Conservation (phyloP, 64 coral and sea anemone species). For the Pocillopora damicornis region DNA sequence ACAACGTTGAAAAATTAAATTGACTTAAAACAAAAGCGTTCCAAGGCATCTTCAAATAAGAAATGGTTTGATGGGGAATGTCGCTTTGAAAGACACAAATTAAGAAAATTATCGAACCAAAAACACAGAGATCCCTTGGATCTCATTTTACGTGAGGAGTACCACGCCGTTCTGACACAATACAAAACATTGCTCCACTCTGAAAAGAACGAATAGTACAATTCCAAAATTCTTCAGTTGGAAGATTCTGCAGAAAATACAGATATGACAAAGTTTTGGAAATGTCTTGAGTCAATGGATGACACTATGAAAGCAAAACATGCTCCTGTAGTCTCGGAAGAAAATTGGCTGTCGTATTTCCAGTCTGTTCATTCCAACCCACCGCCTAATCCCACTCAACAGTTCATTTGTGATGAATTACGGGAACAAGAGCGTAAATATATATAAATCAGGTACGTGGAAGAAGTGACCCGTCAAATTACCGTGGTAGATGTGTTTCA, state of each 20-base stretch:
- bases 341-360: constrained; percentile 40
- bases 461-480: constrained; percentile 1
- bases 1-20: too few relatives aligned
- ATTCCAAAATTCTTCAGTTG: constrained; percentile 12
- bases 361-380: not conserved
- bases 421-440: not conserved
- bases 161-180: constrained; percentile 28
- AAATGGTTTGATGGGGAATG: too few relatives aligned
- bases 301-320: constrained; percentile 15
- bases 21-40: too few relatives aligned
- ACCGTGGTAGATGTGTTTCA: not conserved
- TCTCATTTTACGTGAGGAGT: constrained; percentile 23
- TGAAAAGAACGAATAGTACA: constrained; percentile 37
- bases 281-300: constrained; percentile 35
- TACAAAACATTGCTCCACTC: constrained; percentile 37
- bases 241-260: constrained; percentile 28
- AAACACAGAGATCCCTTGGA: constrained; percentile 49
- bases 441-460: constrained; percentile 18
- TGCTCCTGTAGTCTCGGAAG: constrained; percentile 17
- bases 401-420: constrained; percentile 22
- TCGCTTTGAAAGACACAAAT: constrained; percentile 14
- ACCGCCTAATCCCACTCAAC: constrained; percentile 18
- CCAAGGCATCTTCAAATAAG: too few relatives aligned
- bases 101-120: constrained; percentile 49
- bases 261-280: constrained; percentile 42